phyloP scores from a whole-genome alignment of 2,888 invertebrate species.

The Aspidapion aeneum region DNA sequence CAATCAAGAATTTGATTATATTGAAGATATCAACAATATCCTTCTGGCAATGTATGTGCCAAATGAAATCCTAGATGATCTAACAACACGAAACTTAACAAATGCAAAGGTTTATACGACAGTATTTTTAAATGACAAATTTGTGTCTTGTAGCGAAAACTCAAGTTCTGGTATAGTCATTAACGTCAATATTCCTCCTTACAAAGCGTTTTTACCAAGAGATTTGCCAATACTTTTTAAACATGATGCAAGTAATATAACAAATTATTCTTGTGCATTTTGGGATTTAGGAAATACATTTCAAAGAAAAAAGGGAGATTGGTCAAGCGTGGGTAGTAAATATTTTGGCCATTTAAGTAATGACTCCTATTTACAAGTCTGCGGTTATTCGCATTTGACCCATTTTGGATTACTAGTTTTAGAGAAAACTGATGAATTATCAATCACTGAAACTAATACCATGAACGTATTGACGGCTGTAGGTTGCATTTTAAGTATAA shows the following conservation, averaged over 20 bases:
- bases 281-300: constrained; percentile 51
- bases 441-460: constrained; percentile 44
- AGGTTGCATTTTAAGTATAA: constrained; percentile 52
- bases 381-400: constrained; percentile 56
- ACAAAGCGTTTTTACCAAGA: constrained; percentile 51
- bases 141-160: constrained; percentile 36
- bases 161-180: constrained; percentile 48
- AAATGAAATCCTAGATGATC: constrained; percentile 32
- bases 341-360: constrained; percentile 40
- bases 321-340: constrained; percentile 57
- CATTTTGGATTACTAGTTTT: constrained; percentile 54
- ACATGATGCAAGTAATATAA: constrained; percentile 41
- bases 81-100: constrained; percentile 20
- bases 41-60: constrained; percentile 39
- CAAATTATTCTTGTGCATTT: constrained; percentile 49
- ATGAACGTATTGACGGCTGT: constrained; percentile 49
- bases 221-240: constrained; percentile 55
- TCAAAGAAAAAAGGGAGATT: constrained; percentile 46
- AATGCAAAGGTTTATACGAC: constrained; percentile 35
- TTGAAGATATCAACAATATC: constrained; percentile 31
- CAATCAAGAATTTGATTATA: constrained; percentile 48
- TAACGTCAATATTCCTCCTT: constrained; percentile 59
- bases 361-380: constrained; percentile 49
- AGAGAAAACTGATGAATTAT: constrained; percentile 28
- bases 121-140: constrained; percentile 38